These are phyloP conservation scores for Drosophila subobscura DNA, from an alignment of 1,140 invertebrate genomes.

Conservation along the genomic window DNA sequence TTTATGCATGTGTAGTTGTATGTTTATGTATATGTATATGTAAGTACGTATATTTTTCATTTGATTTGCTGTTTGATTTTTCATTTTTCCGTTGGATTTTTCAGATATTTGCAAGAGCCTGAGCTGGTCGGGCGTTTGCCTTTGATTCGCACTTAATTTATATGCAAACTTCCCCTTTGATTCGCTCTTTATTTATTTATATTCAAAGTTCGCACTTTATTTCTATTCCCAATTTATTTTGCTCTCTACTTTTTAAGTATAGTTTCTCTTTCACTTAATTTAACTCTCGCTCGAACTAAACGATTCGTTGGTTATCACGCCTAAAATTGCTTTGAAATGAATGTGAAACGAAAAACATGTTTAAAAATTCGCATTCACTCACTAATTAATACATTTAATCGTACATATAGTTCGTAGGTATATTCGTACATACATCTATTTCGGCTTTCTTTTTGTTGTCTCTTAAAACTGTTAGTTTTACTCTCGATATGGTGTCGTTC, in stretches of 20 bases:
- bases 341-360: slow-evolving; percentile 37
- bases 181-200: slow-evolving; percentile 30
- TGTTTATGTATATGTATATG: slow-evolving; percentile 13
- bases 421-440: too few relatives aligned
- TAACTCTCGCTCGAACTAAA: slow-evolving; percentile 46
- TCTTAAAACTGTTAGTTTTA: slow-evolving; percentile 48
- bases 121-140: slow-evolving; percentile 3
- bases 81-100: slow-evolving; percentile 38
- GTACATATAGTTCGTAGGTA: not conserved
- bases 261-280: slow-evolving; percentile 17
- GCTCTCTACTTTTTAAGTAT: slow-evolving; percentile 73
- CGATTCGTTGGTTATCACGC: slow-evolving; percentile 55
- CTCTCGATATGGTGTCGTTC: slow-evolving; percentile 65
- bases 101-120: slow-evolving; percentile 8
- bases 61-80: slow-evolving; percentile 35
- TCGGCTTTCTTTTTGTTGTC: not conserved
- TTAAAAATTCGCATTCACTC: slow-evolving; percentile 41
- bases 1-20: slow-evolving; percentile 21
- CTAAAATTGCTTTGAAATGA: slow-evolving; percentile 60
- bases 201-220: slow-evolving; percentile 27
- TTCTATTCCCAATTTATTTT: slow-evolving; percentile 7
- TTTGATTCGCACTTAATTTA: too few relatives aligned
- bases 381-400: slow-evolving; percentile 22
- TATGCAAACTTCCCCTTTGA: slow-evolving; percentile 34
- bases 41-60: slow-evolving; percentile 34